phyloP scores from a whole-genome alignment of 2,797 vertebrate species.

The Thalassophryne amazonica region DNA sequence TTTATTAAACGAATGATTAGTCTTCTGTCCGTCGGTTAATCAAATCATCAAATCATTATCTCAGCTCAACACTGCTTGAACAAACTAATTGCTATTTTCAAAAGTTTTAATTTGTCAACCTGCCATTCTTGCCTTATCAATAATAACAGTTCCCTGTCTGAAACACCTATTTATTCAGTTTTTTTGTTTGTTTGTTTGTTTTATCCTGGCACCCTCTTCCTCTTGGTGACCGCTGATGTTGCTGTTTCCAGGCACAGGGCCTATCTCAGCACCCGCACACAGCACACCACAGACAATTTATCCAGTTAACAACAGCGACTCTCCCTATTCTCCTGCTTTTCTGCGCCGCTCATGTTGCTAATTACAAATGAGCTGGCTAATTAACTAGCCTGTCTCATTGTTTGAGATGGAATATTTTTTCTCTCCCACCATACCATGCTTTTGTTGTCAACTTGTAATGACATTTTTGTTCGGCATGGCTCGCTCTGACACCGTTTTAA shows the following conservation, averaged over 20 bases:
- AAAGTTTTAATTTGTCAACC: too few species aligned
- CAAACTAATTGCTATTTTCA: too few species aligned
- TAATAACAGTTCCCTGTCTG: conserved; percentile 30
- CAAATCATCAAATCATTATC: too few species aligned
- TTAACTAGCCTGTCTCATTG: conserved; percentile 64
- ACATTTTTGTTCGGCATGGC: conserved; percentile 16
- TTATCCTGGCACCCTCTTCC: conserved; percentile 35
- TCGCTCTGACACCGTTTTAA: conserved; percentile 30
- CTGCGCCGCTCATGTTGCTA: conserved; percentile 50
- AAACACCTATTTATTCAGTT: conserved; percentile 47
- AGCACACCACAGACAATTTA: conserved; percentile 38
- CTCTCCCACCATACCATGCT: conserved; percentile 22
- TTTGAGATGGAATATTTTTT: conserved; percentile 49
- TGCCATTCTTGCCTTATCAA: conserved; percentile 13
- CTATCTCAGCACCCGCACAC: conserved; percentile 61
- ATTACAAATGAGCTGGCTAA: conserved; percentile 69
- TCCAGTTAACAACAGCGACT: conserved; percentile 52
- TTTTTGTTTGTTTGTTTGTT: too few species aligned
- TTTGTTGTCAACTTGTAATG: conserved; percentile 43
- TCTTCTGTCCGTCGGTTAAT: too few species aligned
- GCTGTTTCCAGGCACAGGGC: conserved; percentile 53
- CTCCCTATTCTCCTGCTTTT: conserved; percentile 35
- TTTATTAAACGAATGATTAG: too few species aligned
- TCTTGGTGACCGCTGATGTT: conserved; percentile 30
- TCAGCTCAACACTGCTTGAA: too few species aligned